Percentiles rank a stretch among this genome's conserved stretches.
These are phyloP conservation scores for Molossus molossus DNA, from an alignment of 2,797 vertebrate genomes.

Conservation along the genomic window DNA sequence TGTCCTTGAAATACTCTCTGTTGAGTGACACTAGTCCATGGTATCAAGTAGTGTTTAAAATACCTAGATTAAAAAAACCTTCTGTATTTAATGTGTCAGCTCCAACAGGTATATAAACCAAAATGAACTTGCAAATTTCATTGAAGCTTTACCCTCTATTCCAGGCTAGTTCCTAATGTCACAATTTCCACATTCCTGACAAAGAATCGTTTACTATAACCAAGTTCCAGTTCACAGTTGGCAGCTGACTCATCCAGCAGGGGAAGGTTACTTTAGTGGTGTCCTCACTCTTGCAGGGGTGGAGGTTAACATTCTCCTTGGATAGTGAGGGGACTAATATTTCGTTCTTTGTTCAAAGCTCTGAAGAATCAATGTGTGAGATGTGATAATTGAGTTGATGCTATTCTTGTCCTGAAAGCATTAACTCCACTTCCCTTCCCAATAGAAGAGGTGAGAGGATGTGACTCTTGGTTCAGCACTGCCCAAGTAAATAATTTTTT, in stretches of 20 bases:
- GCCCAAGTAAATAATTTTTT: conserved; percentile 71
- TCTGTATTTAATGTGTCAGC: conserved; percentile 81
- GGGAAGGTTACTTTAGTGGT: conserved; percentile 77
- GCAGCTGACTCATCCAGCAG: conserved; percentile 79
- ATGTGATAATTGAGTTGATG: conserved; percentile 78
- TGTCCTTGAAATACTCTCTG: conserved; percentile 83
- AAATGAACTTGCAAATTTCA: conserved; percentile 85
- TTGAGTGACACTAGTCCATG: conserved; percentile 78
- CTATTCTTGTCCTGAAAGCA: conserved; percentile 80
- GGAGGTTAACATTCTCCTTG: conserved; percentile 86
- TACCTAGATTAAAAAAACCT: conserved; percentile 86
- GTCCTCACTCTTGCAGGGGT: conserved; percentile 80
- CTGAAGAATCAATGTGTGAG: conserved; percentile 83
- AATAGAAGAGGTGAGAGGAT: conserved; percentile 70
- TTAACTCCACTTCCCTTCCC: conserved; percentile 77
- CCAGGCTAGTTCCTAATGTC: conserved; percentile 77
- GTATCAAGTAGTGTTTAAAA: conserved; percentile 82
- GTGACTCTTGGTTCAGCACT: conserved; percentile 68
- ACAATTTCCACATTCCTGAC: conserved; percentile 75
- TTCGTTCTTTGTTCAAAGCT: conserved; percentile 86
- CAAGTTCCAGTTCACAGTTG: conserved; percentile 81
- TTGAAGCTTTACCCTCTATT: conserved; percentile 80
- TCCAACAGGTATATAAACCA: conserved; percentile 85
- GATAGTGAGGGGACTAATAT: conserved; percentile 85
- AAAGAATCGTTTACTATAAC: conserved; percentile 82